Evolutionary conservation across 2,888 invertebrate species (phyloP).

Genomic region (Baronia brevicornis): DNA sequence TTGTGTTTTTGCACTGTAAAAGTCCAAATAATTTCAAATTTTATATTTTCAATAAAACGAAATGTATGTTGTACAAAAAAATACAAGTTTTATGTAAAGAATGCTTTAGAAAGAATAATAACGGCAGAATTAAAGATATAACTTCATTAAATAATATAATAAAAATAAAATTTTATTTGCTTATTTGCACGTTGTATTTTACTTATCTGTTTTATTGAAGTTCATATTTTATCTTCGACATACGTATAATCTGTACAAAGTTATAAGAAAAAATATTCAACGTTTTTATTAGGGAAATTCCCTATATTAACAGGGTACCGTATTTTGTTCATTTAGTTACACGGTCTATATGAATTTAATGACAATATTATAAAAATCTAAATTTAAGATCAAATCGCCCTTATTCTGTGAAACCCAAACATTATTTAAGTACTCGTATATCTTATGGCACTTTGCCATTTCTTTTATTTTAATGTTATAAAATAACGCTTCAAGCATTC

Average conservation of each 20-base stretch:
- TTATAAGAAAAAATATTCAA: conserved; percentile 20
- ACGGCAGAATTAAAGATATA: too few species aligned
- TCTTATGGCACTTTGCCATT: neutral
- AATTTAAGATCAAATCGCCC: conserved; percentile 30
- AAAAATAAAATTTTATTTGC: too few species aligned
- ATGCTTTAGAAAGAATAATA: too few species aligned
- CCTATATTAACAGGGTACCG: conserved; percentile 53
- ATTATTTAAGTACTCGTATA: conserved; percentile 1
- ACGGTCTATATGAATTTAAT: conserved; percentile 42
- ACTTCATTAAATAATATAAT: too few species aligned
- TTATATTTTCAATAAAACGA: too few species aligned
- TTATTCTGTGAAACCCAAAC: conserved; percentile 31
- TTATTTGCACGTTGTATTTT: too few species aligned
- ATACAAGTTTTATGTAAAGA: too few species aligned
- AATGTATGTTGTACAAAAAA: too few species aligned
- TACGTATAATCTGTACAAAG: conserved; percentile 36
- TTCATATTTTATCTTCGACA: conserved; percentile 25
- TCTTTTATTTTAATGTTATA: conserved; percentile 11
- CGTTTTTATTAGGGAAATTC: conserved; percentile 25
- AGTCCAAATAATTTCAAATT: too few species aligned
- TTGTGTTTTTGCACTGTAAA: too few species aligned
- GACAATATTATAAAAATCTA: conserved; percentile 52
- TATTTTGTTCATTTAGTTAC: conserved; percentile 31
- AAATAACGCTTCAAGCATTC: conserved; percentile 10
- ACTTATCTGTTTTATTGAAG: too few species aligned